Evolutionary conservation across 2,113 vertebrate genomes (phyloP), one percentile per base, ranked within the genome.

Genomic region (Myotis yumanensis): DNA sequence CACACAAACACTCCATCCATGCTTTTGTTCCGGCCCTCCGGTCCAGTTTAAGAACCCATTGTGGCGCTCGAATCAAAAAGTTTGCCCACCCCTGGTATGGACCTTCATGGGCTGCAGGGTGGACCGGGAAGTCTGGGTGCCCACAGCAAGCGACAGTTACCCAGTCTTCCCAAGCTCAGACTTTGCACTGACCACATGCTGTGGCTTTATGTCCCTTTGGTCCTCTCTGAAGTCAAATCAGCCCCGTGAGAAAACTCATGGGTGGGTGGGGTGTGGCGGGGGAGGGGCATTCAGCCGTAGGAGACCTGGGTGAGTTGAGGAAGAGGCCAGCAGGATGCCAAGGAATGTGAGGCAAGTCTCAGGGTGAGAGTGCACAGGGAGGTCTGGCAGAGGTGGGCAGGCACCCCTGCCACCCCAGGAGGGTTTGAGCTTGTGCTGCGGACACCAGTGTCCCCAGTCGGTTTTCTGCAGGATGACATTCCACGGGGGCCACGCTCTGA

Each of bases 391-490:
- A 89, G 48, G 51, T 5, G 5, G 59, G 37, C 18, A 62, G 59
- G 25, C 10, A 12, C 7, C 18, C 7, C 18, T 17, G 1, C 3
- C 2, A 37, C 40, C 7, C 6, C 18, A 0, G 16, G 37, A 69
- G 35, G 72, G 22, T 15, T 46, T n/a, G 75, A 37, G 51, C 22
- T 32, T 73, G 43, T 35, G 22, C 23, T 11, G 32, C 11, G n/a
- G n/a, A 32, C 73, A 17, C 17, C 12, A 12, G 9, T 1, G 2
- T 3, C 15, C 28, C 35, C 68, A 3, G 37, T 30, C 43, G 7
- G 5, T 72, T 76, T 40, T 37, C 22, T 14, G 51, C 71, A 90
- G 82, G 43, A 77, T 1, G 11, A 23, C 17, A 48, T 77, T 35
- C 83, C 25, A 15, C 35, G 5, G n/a, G 40, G 48, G 77, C 46